Evolutionary conservation across 2,888 invertebrate species (phyloP), one percentile per base, ranked within the genome.

Genomic region (Antheraea yamamai): DNA sequence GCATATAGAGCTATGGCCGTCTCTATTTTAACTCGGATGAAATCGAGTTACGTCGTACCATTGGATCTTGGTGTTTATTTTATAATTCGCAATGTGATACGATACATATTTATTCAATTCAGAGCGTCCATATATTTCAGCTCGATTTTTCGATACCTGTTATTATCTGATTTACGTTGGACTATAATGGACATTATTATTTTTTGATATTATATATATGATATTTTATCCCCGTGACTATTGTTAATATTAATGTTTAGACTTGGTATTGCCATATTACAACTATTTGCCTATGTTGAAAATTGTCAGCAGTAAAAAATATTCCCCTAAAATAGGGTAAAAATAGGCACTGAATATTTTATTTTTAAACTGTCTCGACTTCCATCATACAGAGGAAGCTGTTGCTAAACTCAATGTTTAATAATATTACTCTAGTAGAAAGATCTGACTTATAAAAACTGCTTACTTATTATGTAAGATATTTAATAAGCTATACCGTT

Each of bases 381-480:
- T 64, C 64, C 64, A 26, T 64, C 26, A 64, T 26, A 64, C 26
- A 26, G 64, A 64, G 64, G 64, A 64, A 64, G 26, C 26, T 23
- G 12, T 26, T 14, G 26, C 64, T 64, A 6, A 4, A 61, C 23
- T 64, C 26, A 26, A 26, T 64, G 4, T 61, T 61, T n/a, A 61
- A 61, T 61, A 20, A 61, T 61, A 61, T 61, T 30, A 30, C 14
- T 66, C 26, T 66, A 30, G 16, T 66, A 66, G 64, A 30, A 66
- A 66, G 64, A 66, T 66, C 64, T 66, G 64, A 66, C 30, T 66
- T 66, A 61, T 66, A 66, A 66, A 66, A 66, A 16, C 64, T 4
- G 70, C 39, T 30, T 70, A 70, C 39, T 70, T 20, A 39, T 2
- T 30, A 7, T 70, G 70, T 70, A 39, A 70, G 35, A 20, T 39